Base-by-base conservation (phyloP, 2,888 invertebrate genomes). In the Morpho deidamia region DNA sequence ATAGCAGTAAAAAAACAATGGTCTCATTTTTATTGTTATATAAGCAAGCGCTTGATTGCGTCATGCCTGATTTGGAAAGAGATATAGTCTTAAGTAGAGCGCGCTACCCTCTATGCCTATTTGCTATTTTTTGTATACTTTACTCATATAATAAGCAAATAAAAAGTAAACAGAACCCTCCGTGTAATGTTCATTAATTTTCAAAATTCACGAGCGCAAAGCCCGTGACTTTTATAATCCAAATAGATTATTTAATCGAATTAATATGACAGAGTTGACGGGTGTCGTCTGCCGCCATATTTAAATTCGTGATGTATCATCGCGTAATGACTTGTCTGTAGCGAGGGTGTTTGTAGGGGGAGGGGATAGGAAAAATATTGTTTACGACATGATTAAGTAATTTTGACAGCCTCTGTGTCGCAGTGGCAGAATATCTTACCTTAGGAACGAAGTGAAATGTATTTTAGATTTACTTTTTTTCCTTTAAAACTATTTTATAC, bases 211-310 rank as follows among this genome's bases (percentile, higher is more conserved):
- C 33, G 14, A 49, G 42, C 42, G 35, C 8, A 49, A 49, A 49
- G 49, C 42, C 49, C 49, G 50, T 55, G 45, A 50, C 44, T 48
- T 56, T 56, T 43, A 50, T 50, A 50, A 50, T 50, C 50, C 50
- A 67, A 72, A 71, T 65, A 64, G 65, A 71, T 66, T 60, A 67
- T 63, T 66, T 76, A 72, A 80, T 81, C 74, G 70, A 75, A 63
- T 60, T 60, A 62, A 64, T 64, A 60, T 64, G 64, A 70, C 67
- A 61, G 53, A 52, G 61, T 57, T 62, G 68, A 62, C 66, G 67
- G 67, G 61, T 63, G 67, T 63, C 69, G 65, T 68, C 69, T 44
- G 53, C 47, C 66, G 70, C 71, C 68, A 70, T 68, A 69, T 72
- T 75, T 62, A 46, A 56, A 57, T 58, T 49, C 45, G 38, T 59